These are phyloP conservation scores for Nephrotoma appendiculata DNA, from an alignment of 2,888 invertebrate species.

Conservation along the genomic window DNA sequence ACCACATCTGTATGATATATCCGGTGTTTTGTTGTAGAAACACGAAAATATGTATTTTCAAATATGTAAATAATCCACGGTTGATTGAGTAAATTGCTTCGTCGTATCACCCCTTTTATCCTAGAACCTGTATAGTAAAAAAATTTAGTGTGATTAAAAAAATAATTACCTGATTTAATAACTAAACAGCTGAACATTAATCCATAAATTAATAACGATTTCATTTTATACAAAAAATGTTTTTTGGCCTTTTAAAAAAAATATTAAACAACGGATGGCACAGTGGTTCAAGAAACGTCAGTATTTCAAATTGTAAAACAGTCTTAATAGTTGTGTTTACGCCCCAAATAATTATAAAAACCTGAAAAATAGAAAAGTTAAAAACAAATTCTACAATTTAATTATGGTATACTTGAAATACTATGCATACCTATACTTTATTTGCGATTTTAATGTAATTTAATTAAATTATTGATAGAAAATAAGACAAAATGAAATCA, in stretches of 20 bases:
- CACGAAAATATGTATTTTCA: background rate
- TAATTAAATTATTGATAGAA: background rate
- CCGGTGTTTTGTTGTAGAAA: background rate
- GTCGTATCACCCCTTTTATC: background rate
- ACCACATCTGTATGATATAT: background rate
- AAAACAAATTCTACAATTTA: background rate
- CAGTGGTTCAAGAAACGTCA: background rate
- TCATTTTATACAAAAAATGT: background rate
- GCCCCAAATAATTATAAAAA: background rate
- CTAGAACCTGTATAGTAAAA: background rate
- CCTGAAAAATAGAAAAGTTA: background rate
- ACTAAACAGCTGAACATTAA: background rate
- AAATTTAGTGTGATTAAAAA: background rate
- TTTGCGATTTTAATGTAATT: background rate
- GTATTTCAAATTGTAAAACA: background rate
- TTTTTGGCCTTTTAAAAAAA: background rate
- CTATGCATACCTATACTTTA: background rate
- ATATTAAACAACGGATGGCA: background rate
- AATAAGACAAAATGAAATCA: background rate
- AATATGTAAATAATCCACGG: background rate
- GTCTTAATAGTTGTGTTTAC: background rate
- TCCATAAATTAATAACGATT: background rate
- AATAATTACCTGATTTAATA: background rate
- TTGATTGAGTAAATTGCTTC: background rate
- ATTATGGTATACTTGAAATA: background rate